phyloP scores from a whole-genome alignment of 2,888 invertebrate genomes.

The Anticlea derivata region DNA sequence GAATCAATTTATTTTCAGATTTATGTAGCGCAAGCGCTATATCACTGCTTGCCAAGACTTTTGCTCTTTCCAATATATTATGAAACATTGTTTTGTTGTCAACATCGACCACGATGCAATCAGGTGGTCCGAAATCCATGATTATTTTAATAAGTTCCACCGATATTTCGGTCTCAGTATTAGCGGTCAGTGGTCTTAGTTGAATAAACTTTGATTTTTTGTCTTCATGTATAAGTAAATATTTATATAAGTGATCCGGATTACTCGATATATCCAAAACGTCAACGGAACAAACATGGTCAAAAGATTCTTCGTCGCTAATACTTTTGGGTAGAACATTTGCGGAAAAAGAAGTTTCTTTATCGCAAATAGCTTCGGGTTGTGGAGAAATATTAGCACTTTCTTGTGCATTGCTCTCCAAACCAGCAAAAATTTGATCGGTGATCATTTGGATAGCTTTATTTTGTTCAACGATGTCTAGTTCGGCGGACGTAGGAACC shows the following conservation, averaged over 20 bases:
- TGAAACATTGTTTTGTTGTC: constrained; percentile 1
- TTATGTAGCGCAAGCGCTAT: constrained; percentile 5
- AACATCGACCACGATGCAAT: constrained; percentile 13
- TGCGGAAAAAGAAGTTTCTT: too few species aligned
- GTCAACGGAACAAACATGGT: constrained; percentile 13
- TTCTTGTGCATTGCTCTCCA: too few species aligned
- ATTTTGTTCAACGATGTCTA: neutral
- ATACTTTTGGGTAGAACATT: neutral
- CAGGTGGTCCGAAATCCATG: constrained; percentile 26
- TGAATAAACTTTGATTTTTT: constrained; percentile 21
- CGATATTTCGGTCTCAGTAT: constrained; percentile 6
- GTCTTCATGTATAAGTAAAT: constrained; percentile 23
- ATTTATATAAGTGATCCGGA: constrained; percentile 7
- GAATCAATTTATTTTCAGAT: neutral
- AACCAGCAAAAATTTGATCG: neutral
- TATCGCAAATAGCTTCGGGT: too few species aligned
- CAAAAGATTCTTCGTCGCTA: neutral
- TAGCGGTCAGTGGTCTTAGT: constrained; percentile 22
- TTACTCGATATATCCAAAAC: constrained; percentile 13
- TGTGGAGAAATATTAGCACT: too few species aligned
- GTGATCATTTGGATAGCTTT: neutral
- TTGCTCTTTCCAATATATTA: constrained; percentile 1
- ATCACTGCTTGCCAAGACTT: neutral
- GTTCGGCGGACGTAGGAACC: neutral
- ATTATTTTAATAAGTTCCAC: constrained; percentile 24